Base-by-base conservation (phyloP, 1,140 invertebrate genomes). In the Acromyrmex charruanus region DNA sequence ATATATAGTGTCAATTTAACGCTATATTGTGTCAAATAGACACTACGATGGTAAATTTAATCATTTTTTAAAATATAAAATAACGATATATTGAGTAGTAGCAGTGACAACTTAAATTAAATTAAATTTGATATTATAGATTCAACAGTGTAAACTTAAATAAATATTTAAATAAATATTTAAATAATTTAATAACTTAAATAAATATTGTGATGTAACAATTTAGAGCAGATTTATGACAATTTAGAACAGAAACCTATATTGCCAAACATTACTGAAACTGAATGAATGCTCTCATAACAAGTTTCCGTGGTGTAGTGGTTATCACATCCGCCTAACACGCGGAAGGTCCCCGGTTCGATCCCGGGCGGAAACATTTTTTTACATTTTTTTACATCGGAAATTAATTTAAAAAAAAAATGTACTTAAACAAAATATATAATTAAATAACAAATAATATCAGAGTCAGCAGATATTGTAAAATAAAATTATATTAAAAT, bases 311-410 rank as follows among this genome's bases (percentile, higher is more conserved):
- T 91, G 89, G 88, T 91, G 90, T 91, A 91, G 90, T 89, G 89
- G 89, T 91, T 89, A 91, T 91, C 90, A 91, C 72, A 75, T 75
- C 72, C 72, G 72, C 72, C 72, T 75, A 75, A 75, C 72, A 75
- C 72, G 72, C 72, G 87, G 89, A 91, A 91, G 90, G 88, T 91
- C 88, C 86, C 86, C 89, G 89, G 90, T 91, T 91, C 89, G 88
- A 91, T 91, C 88, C 89, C 89, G 89, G 89, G 84, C 89, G 84
- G 89, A 91, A 91, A 91, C 89, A 91, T 61, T 21, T 21, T 21
- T 21, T 21, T 21, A 21, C 21, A 21, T 77, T 59, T 72, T 80
- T 89, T 89, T 86, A n/a, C 10, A 16, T 31, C 7, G 4, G 9
- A 71, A 69, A 51, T 6, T 53, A 55, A 55, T 35, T 16, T 58